These are phyloP conservation scores for Oxyruncus cristatus DNA, from an alignment of 2,113 vertebrate species.

Conservation along the genomic window DNA sequence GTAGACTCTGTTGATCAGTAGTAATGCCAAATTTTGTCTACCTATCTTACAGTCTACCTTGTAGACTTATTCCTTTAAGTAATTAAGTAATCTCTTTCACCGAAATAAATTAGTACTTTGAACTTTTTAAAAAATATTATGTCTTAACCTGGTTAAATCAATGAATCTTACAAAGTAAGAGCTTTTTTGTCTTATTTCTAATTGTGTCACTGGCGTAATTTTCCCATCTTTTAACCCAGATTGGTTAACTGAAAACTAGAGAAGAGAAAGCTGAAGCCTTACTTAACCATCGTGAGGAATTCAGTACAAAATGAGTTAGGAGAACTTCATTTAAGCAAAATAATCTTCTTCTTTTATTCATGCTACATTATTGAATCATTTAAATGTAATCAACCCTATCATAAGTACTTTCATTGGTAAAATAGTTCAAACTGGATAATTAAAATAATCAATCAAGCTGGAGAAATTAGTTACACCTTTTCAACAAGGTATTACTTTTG, in stretches of 20 bases:
- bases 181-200: background rate
- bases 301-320: background rate
- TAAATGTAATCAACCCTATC: background rate
- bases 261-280: background rate
- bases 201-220: background rate
- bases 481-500: background rate
- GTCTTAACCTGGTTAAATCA: background rate
- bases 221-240: background rate
- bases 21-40: background rate
- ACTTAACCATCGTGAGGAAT: background rate
- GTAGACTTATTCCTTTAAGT: background rate
- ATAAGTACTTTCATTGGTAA: background rate
- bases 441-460: background rate
- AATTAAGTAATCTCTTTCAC: background rate
- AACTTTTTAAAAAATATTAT: background rate
- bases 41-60: background rate
- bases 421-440: background rate
- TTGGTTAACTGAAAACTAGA: background rate
- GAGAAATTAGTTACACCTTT: background rate
- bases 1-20: background rate
- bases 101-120: background rate
- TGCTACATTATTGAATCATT: background rate
- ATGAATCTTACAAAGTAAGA: background rate
- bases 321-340: background rate
- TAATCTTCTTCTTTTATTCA: background rate